Evolutionary conservation across 2,888 invertebrate genomes (phyloP).

Genomic region (Apotomis capreana): DNA sequence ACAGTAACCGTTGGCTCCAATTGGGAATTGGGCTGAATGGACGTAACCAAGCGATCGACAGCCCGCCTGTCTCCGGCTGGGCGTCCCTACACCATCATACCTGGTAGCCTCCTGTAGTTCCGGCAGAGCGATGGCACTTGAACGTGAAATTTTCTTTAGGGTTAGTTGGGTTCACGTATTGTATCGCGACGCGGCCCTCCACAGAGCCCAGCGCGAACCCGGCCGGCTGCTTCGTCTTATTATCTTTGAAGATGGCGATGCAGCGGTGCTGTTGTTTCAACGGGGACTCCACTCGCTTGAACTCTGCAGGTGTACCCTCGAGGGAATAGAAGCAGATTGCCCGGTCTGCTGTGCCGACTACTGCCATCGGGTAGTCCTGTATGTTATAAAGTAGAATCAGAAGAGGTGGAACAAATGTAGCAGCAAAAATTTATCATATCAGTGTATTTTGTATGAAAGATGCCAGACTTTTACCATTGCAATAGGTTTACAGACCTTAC

Average conservation of each 20-base stretch:
- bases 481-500: too few relatives aligned
- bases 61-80: too few relatives aligned
- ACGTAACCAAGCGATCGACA: too few relatives aligned
- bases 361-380: constrained; percentile 98
- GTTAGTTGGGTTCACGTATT: constrained; percentile 96
- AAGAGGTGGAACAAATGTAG: not conserved
- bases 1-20: too few relatives aligned
- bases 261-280: constrained; percentile 97
- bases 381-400: not conserved
- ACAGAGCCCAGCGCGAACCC: constrained; percentile 98
- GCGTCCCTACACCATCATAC: constrained; percentile 61
- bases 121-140: constrained; percentile 98
- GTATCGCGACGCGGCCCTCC: constrained; percentile 98
- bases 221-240: constrained; percentile 94
- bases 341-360: constrained; percentile 96
- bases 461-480: too few relatives aligned
- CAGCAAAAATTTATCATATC: too few relatives aligned
- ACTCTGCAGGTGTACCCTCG: constrained; percentile 96
- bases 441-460: too few relatives aligned
- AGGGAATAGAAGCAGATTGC: constrained; percentile 96
- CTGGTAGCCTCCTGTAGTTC: constrained; percentile 87
- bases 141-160: constrained; percentile 99
- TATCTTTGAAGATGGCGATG: constrained; percentile 97
- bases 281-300: constrained; percentile 95
- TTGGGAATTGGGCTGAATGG: too few relatives aligned